A percentile compares a stretch with the other conserved stretches of the same genome.
These are phyloP conservation scores for Drosophila burlai DNA, from an alignment of 1,140 invertebrate species.

Conservation along the genomic window DNA sequence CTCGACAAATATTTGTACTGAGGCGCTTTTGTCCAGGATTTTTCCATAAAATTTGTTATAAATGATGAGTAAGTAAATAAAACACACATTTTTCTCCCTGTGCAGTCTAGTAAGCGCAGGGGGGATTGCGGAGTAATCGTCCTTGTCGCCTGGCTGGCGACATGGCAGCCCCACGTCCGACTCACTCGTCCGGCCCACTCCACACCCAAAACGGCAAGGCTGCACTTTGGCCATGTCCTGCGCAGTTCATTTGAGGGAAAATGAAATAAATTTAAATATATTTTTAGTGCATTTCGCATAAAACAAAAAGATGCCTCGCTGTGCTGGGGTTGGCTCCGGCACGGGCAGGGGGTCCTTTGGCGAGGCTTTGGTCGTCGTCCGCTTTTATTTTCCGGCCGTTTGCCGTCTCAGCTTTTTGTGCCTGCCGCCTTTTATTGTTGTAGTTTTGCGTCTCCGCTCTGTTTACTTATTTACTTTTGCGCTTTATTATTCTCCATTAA, in stretches of 20 bases:
- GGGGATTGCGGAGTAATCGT: slow-evolving; percentile 19
- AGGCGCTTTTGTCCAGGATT: fast-evolving
- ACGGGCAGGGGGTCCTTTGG: slow-evolving; percentile 40
- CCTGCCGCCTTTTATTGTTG: slow-evolving; percentile 76
- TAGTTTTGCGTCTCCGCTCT: slow-evolving; percentile 68
- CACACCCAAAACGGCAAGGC: slow-evolving; percentile 19
- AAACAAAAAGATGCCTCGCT: slow-evolving; percentile 81
- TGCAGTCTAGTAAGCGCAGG: slow-evolving; percentile 6
- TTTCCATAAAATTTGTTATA: not conserved
- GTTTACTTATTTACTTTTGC: slow-evolving; percentile 83
- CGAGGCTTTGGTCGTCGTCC: slow-evolving; percentile 51
- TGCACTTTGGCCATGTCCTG: slow-evolving; percentile 54
- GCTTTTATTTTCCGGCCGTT: slow-evolving; percentile 81
- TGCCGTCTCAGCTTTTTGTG: slow-evolving; percentile 75
- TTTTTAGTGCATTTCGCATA: slow-evolving; percentile 84
- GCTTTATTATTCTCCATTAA: slow-evolving; percentile 84
- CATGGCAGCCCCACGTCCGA: slow-evolving; percentile 47
- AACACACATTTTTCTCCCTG: not conserved
- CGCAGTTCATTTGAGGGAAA: slow-evolving; percentile 78
- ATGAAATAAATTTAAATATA: slow-evolving; percentile 84
- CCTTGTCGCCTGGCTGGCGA: slow-evolving; percentile 75
- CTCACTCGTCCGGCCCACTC: slow-evolving; percentile 2
- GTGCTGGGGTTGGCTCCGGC: slow-evolving; percentile 30
- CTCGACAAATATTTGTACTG: not conserved
- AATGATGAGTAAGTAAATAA: no score